These are phyloP conservation scores for Drosophila truncata DNA, from an alignment of 1,140 invertebrate species.

Conservation along the genomic window DNA sequence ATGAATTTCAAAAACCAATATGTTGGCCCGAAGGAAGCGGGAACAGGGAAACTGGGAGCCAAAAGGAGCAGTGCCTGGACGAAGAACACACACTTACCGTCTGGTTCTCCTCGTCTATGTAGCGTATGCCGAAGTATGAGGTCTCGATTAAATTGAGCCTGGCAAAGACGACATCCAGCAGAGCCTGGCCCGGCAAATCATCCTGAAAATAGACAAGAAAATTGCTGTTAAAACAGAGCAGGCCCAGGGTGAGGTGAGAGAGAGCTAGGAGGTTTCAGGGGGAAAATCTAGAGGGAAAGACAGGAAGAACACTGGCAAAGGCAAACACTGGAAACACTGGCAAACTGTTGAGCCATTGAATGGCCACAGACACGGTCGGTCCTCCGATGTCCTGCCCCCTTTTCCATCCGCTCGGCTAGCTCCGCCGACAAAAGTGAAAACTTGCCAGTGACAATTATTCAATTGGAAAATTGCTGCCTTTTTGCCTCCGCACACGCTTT, in stretches of 20 bases:
- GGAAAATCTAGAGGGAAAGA: background rate
- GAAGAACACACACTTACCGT: conserved; percentile 88
- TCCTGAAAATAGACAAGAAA: conserved; percentile 89
- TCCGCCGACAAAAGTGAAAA: conserved; percentile 76
- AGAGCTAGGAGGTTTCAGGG: background rate
- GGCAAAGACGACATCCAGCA: conserved; percentile 94
- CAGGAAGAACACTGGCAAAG: conserved; percentile 44
- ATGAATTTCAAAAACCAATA: conserved; percentile 84
- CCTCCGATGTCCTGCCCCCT: conserved; percentile 5
- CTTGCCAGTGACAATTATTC: conserved; percentile 82
- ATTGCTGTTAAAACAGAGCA: conserved; percentile 73
- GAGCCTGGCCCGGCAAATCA: conserved; percentile 92
- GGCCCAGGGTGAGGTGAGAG: background rate
- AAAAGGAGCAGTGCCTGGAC: conserved; percentile 1
- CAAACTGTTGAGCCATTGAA: conserved; percentile 82
- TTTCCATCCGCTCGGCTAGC: conserved; percentile 54
- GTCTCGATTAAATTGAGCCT: conserved; percentile 96
- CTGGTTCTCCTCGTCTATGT: conserved; percentile 94
- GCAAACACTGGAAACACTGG: conserved; percentile 69
- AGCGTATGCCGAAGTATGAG: conserved; percentile 96
- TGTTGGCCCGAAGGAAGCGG: conserved; percentile 50
- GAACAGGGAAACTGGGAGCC: background rate
- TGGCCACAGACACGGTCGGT: conserved; percentile 51
- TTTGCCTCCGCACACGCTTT: conserved; percentile 30
- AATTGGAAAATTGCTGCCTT: conserved; percentile 81